Base-by-base conservation (phyloP, 2,797 vertebrate genomes). In the Peromyscus aztecus region DNA sequence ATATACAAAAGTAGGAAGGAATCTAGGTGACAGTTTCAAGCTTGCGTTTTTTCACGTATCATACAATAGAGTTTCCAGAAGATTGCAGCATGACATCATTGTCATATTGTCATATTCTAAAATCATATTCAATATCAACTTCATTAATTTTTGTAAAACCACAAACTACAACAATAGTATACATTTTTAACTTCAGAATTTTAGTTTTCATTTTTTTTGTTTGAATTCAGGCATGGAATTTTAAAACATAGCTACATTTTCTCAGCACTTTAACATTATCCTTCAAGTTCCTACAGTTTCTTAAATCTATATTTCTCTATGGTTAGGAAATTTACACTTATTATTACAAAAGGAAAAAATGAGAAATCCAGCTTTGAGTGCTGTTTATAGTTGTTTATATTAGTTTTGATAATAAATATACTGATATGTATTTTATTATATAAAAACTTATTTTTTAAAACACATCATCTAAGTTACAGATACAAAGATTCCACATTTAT, bases 11-110 rank as follows among this genome's bases (percentile, higher is more conserved):
- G n/a, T 16, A 71, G 49, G 27, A 71, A 11, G 19, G 4, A 16
- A 19, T 77, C 0, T 73, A 43, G 84, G 17, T 85, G 83, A 73
- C 1, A n/a, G 89, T 80, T 91, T 94, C 34, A 55, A 77, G 4
- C 85, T 87, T 85, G 95, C 80, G 67, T 94, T 91, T 91, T 89
- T 97, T 34, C 1, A 94, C 69, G 82, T 24, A 73, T 27, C 4
- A 34, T 57, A 16, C 0, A 23, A 34, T 2, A 71, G 7, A 52
- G 14, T 55, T 23, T 87, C n/a, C 46, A 71, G 7, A 46, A 65
- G 43, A 67, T 49, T 49, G 31, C 7, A 67, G 63, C 43, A 34
- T 13, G 2, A 7, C 19, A 67, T 40, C 40, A 40, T 40, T 40
- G 3, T 65, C 29, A 0, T 81, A 37, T 4, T 78, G 21, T 84